Evolutionary conservation across 2,113 vertebrate species (phyloP).

Genomic region (Calyptomena viridis): DNA sequence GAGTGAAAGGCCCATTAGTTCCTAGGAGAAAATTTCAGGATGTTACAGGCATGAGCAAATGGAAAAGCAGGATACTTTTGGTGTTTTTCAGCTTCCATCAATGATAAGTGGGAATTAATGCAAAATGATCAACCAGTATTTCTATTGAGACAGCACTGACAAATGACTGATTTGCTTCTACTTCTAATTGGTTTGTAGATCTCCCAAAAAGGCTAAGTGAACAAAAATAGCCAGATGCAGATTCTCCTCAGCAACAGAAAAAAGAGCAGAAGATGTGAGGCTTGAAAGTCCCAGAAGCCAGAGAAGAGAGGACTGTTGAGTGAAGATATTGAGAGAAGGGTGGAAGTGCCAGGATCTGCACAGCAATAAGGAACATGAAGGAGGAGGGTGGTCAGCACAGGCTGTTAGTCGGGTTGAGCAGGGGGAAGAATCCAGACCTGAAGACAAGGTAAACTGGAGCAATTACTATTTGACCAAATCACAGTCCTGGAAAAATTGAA

Average conservation of each 20-base stretch:
- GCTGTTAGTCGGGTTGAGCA: accelerated
- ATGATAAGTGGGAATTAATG: neutral
- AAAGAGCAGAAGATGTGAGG: neutral
- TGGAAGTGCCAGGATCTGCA: neutral
- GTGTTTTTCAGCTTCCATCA: neutral
- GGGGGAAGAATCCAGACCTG: neutral
- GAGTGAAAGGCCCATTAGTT: neutral
- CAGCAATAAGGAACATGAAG: neutral
- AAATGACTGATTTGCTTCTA: neutral
- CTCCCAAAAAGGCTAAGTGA: neutral
- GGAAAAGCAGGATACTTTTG: neutral
- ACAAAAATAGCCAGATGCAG: neutral
- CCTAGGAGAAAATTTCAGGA: neutral
- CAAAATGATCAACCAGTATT: neutral
- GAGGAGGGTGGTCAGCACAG: neutral
- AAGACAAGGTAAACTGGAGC: neutral
- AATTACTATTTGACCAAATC: neutral
- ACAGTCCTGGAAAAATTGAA: neutral
- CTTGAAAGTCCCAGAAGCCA: neutral
- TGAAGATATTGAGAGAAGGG: neutral
- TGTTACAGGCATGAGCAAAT: neutral
- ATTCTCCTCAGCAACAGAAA: neutral
- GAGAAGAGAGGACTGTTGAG: neutral
- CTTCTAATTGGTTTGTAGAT: neutral
- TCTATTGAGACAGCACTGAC: neutral